Evolutionary conservation across 64 coral and sea anemone genomes (phyloP).

Genomic region (Acropora tenuis): DNA sequence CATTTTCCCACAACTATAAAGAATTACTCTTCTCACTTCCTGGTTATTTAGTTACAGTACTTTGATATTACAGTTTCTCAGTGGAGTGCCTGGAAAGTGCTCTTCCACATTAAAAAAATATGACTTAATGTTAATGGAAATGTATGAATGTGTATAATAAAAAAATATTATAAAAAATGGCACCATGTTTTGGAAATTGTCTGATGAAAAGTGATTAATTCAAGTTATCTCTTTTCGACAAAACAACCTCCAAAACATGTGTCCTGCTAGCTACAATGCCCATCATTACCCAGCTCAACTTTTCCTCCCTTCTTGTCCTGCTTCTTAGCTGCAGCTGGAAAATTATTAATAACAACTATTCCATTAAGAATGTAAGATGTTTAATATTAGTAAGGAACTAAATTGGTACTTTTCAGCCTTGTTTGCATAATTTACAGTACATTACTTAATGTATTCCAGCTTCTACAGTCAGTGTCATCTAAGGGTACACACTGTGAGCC

Average conservation of each 20-base stretch:
- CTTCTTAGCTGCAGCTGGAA: constrained; percentile 53
- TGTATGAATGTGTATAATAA: neutral
- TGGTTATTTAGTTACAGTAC: no score
- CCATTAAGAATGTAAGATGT: neutral
- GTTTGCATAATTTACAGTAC: no score
- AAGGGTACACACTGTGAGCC: no score
- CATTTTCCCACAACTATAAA: no score
- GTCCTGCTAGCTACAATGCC: neutral
- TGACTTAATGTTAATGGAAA: neutral
- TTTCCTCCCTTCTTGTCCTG: constrained; percentile 64
- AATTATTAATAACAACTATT: neutral
- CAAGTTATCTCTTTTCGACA: neutral
- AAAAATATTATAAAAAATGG: neutral
- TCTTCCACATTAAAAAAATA: no score
- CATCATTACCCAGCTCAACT: constrained; percentile 52
- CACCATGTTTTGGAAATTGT: constrained; percentile 17
- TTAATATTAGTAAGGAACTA: neutral
- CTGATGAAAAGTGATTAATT: neutral
- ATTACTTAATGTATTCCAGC: no score
- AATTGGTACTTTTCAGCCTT: no score
- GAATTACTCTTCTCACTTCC: no score
- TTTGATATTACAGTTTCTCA: no score
- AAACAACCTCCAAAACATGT: constrained; percentile 41
- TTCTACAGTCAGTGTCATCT: no score
- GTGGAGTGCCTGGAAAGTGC: no score